Evolutionary conservation across 2,113 vertebrate genomes (phyloP).

Genomic region (Pterophyllum scalare): DNA sequence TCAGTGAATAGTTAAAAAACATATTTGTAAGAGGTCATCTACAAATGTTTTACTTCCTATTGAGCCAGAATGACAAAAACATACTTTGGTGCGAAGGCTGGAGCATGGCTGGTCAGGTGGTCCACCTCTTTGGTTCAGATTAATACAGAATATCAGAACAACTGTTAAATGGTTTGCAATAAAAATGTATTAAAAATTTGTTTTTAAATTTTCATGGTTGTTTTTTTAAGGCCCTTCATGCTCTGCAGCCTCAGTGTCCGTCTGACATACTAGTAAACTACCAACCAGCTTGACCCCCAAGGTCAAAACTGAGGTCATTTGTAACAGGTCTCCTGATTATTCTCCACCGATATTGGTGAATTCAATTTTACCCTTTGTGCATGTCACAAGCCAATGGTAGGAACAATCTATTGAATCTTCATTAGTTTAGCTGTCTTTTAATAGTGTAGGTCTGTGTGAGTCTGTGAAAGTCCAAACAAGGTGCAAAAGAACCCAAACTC

Average conservation of each 20-base stretch:
- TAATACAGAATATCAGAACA: neutral
- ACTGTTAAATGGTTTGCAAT: neutral
- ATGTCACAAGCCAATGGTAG: neutral
- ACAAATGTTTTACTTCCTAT: neutral
- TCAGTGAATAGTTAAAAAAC: neutral
- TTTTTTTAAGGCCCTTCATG: neutral
- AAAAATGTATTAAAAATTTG: neutral
- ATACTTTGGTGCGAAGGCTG: slow-evolving; percentile 17
- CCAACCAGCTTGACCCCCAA: neutral
- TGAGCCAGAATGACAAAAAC: slow-evolving; percentile 24
- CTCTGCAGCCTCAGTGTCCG: neutral
- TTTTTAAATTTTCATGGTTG: neutral
- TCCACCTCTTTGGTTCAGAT: neutral
- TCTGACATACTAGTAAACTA: neutral
- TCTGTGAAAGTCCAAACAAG: neutral
- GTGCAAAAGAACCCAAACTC: neutral
- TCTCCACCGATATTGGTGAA: neutral
- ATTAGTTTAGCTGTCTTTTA: neutral
- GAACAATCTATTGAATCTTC: neutral
- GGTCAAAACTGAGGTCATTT: neutral
- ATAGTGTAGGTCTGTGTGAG: neutral
- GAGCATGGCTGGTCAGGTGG: neutral
- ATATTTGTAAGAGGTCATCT: neutral
- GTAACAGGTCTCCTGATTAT: neutral
- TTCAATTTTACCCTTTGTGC: neutral